Evolutionary conservation across 2,113 vertebrate species (phyloP), one percentile per base, ranked within the genome.

Genomic region (Labeo catla): DNA sequence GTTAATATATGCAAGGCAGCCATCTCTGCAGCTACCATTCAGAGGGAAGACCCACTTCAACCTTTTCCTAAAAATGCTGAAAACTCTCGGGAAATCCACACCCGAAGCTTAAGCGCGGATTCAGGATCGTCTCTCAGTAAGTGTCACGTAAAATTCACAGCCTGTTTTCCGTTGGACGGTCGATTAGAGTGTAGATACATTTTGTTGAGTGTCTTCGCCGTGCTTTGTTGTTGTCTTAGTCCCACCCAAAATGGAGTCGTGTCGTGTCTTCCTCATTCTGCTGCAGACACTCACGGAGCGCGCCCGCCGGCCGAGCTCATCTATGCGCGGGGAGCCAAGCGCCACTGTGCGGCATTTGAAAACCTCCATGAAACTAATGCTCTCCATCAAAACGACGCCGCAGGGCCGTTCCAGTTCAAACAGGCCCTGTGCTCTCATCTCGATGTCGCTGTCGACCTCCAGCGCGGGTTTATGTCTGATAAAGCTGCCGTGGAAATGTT

Each of bases 1-100:
- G 96, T 84, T 96, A 97, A 97, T 96, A 92, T 95, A 92, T 91
- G 88, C 92, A 89, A 91, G 88, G 93, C 94, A 81, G 91, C 95
- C 95, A 92, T 95, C 94, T 95, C 95, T 96, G 96, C 96, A 96
- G 96, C 96, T 97, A 97, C 96, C 96, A 96, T 97, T 97, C 95
- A 94, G 96, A 96, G 96, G 96, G 96, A 96, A 97, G 96, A 94
- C 93, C 95, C 91, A 95, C 94, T 94, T 93, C 91, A 89, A 84
- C 93, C 91, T 93, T 94, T 94, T 91, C 89, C 91, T 91, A 91
- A 92, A 93, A 93, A 92, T 65, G 89, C 86, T 86, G 70, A 92
- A 92, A 93, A 88, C 85, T 82, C 13, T 65, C 81, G 80, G 90
- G 87, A 92, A 63, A 80, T 90, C 86, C 85, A 78, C 89, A 73